A percentile compares a stretch with the other conserved stretches of the same genome.
Evolutionary conservation across 2,797 vertebrate species (phyloP).

Genomic region (Enteromius radiatus): DNA sequence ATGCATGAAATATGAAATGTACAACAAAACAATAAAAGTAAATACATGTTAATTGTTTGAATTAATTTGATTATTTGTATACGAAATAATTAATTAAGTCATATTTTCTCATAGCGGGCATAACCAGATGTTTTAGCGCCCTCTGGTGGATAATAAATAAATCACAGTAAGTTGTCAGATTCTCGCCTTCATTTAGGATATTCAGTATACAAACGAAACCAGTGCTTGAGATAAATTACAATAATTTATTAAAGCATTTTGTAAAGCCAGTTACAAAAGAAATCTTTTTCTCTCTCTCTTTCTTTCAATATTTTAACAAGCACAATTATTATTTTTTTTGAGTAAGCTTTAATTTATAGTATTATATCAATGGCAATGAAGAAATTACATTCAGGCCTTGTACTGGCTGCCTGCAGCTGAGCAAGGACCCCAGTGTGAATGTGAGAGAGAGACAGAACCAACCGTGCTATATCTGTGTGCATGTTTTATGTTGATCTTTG

Average conservation of each 20-base stretch:
- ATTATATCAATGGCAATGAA: constrained; percentile 67
- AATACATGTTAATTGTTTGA: background rate
- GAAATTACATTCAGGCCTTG: constrained; percentile 78
- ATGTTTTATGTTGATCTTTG: background rate
- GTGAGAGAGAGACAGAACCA: constrained; percentile 53
- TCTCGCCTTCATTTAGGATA: background rate
- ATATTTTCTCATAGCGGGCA: background rate
- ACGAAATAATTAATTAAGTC: background rate
- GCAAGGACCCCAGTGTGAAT: constrained; percentile 78
- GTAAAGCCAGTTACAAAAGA: constrained; percentile 94
- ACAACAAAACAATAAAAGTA: background rate
- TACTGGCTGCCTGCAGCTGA: constrained; percentile 91
- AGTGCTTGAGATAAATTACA: constrained; percentile 72
- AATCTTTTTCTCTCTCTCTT: constrained; percentile 63
- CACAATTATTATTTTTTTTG: constrained; percentile 61
- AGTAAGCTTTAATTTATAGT: constrained; percentile 54
- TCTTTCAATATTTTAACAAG: constrained; percentile 74
- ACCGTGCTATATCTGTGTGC: constrained; percentile 29
- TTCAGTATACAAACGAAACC: constrained; percentile 50
- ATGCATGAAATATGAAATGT: background rate
- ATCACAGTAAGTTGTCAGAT: background rate
- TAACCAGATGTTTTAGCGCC: background rate
- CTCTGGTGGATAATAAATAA: background rate
- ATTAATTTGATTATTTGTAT: background rate
- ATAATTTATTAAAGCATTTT: constrained; percentile 96